phyloP scores from a whole-genome alignment of 2,888 invertebrate species.

The Herminia tarsipennalis region DNA sequence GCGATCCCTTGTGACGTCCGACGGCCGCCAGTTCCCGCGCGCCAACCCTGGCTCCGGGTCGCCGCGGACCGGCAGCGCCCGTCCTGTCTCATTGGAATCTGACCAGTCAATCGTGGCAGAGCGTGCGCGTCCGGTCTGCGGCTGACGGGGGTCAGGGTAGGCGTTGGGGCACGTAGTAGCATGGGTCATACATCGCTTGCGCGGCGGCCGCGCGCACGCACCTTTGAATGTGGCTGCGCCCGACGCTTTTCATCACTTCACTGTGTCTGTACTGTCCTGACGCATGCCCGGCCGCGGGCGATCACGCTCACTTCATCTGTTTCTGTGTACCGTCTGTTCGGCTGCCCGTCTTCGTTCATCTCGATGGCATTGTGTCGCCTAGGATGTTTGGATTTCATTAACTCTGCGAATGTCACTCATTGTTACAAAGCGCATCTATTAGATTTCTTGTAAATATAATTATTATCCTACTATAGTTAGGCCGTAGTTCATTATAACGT shows the following conservation, averaged over 20 bases:
- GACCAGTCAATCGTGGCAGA: slow-evolving; percentile 25
- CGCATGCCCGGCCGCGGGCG: slow-evolving; percentile 84
- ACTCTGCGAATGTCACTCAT: slow-evolving; percentile 80
- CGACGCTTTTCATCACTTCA: slow-evolving; percentile 85
- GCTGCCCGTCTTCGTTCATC: slow-evolving; percentile 80
- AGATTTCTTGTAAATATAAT: slow-evolving; percentile 79
- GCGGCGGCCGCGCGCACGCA: slow-evolving; percentile 84
- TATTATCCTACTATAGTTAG: slow-evolving; percentile 64
- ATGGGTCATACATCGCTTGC: slow-evolving; percentile 85
- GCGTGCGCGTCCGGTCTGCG: slow-evolving; percentile 31
- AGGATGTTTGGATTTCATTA: slow-evolving; percentile 79
- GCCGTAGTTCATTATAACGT: slow-evolving; percentile 67
- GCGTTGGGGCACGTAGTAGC: slow-evolving; percentile 74
- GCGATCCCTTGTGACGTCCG: slow-evolving; percentile 82
- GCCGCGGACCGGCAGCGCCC: slow-evolving; percentile 21
- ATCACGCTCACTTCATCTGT: slow-evolving; percentile 85
- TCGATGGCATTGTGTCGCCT: slow-evolving; percentile 80
- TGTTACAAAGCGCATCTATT: slow-evolving; percentile 82
- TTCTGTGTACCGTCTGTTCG: slow-evolving; percentile 82
- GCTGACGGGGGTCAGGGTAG: slow-evolving; percentile 46
- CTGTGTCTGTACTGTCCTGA: slow-evolving; percentile 85
- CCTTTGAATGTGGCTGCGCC: slow-evolving; percentile 85
- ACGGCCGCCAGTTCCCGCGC: slow-evolving; percentile 68
- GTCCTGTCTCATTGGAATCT: slow-evolving; percentile 23
- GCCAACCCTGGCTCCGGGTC: slow-evolving; percentile 42